A percentile compares a stretch with the other conserved stretches of the same genome.
phyloP scores from a whole-genome alignment of 2,888 invertebrate genomes.

The Caenorhabditis wallacei region DNA sequence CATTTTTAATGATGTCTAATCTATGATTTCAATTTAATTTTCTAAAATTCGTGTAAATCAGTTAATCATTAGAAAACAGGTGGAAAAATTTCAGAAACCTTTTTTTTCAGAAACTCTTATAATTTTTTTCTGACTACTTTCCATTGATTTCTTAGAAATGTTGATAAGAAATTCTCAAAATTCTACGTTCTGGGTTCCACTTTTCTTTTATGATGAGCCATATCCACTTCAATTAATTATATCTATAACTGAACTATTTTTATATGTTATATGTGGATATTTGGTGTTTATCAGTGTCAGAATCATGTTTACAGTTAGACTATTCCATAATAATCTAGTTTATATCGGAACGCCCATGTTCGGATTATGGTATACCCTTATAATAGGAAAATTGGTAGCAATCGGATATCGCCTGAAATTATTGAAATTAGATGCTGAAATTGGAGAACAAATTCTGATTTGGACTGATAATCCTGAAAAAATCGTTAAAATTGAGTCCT shows the following conservation, averaged over 20 bases:
- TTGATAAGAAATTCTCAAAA: constrained; percentile 18
- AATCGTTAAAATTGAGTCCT: neutral
- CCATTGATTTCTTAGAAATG: too few species aligned
- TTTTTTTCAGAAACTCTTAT: too few species aligned
- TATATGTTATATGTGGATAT: constrained; percentile 10
- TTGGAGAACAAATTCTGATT: constrained; percentile 1
- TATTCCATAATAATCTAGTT: constrained; percentile 41
- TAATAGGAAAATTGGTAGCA: constrained; percentile 16
- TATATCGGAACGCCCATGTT: constrained; percentile 34
- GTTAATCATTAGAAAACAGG: too few species aligned
- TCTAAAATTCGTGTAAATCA: too few species aligned
- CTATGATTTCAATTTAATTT: too few species aligned
- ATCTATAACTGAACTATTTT: neutral
- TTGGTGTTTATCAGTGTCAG: neutral
- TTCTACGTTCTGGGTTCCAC: constrained; percentile 5
- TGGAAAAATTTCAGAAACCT: too few species aligned
- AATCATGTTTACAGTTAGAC: constrained; percentile 12
- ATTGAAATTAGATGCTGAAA: neutral
- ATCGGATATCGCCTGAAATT: constrained; percentile 22
- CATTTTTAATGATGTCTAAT: too few species aligned
- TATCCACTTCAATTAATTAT: neutral
- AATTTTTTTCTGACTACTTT: too few species aligned
- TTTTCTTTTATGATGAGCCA: constrained; percentile 37
- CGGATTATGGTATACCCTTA: constrained; percentile 18
- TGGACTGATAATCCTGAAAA: constrained; percentile 22